Base-by-base conservation (phyloP, 2,113 vertebrate species). In the Heptranchias perlo region DNA sequence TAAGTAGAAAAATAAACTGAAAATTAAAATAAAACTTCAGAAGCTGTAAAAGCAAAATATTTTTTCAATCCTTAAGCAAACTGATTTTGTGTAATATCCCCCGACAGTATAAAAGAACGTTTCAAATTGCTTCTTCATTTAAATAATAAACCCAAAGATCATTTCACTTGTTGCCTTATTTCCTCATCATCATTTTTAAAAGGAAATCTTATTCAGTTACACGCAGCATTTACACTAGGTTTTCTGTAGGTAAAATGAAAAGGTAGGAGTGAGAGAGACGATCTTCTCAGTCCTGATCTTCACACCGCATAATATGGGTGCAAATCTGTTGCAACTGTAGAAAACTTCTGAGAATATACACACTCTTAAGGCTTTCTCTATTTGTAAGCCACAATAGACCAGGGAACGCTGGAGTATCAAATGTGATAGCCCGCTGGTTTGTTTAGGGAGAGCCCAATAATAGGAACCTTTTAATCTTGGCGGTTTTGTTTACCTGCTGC, bases 1-100 rank as follows among this genome's bases (percentile, higher is more conserved):
- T n/a, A n/a, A n/a, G n/a, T n/a, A n/a, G n/a, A n/a, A n/a, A n/a
- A n/a, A n/a, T n/a, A n/a, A n/a, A n/a, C n/a, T n/a, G n/a, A n/a
- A 95, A 95, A 31, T 73, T 52, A 52, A 92, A 93, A 95, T 94
- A 67, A 95, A 69, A 95, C 64, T 52, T 95, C 64, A 69, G 25
- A 95, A 95, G 25, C 44, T 95, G 23, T 28, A 69, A 95, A 95
- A 95, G 94, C 23, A 95, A 95, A 95, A 95, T 95, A 95, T 95
- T 95, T 47, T 95, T 95, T 49, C 94, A 73, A 95, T 47, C 28
- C 47, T 95, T 73, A 95, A 69, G 65, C 65, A 95, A 95, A 69
- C 65, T 95, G 35, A 95, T 94, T 64, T 94, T 94, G 39, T 39
- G 61, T 94, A 94, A 94, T 95, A 31, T 95, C 65, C 93, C 47